Percentiles rank a stretch among this genome's conserved stretches.
phyloP scores from a whole-genome alignment of 92 coral and sea anemone genomes.

The Metridium senile region DNA sequence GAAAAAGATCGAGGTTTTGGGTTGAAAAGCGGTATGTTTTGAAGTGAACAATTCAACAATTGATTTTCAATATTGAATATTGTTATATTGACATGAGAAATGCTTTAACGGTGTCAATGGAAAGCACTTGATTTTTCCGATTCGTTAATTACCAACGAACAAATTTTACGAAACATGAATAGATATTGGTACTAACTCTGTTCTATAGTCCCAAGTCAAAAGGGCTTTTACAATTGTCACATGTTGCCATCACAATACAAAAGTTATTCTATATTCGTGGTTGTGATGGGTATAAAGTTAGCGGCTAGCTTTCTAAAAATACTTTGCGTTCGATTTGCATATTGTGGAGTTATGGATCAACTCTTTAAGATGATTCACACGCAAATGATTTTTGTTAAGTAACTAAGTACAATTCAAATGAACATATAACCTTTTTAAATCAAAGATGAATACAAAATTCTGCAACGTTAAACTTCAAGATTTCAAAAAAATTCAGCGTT shows the following conservation, averaged over 20 bases:
- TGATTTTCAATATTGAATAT: neutral
- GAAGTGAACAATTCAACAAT: neutral
- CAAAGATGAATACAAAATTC: too few relatives aligned
- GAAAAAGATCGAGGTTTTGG: neutral
- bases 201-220: neutral
- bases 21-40: neutral
- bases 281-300: too few relatives aligned
- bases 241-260: neutral
- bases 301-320: neutral
- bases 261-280: neutral
- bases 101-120: conserved; percentile 3
- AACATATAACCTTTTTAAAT: too few relatives aligned
- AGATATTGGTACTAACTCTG: neutral
- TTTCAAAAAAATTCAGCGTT: neutral
- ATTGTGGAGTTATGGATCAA: too few relatives aligned
- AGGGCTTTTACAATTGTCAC: neutral
- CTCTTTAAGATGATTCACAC: neutral
- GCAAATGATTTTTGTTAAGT: neutral
- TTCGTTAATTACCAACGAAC: conserved; percentile 5
- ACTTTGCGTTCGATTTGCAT: too few relatives aligned
- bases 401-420: neutral
- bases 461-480: too few relatives aligned
- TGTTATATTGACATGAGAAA: neutral
- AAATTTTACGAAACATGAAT: neutral
- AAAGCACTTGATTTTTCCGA: neutral